Percentiles rank a stretch among this genome's conserved stretches.
phyloP scores from a whole-genome alignment of 2,888 invertebrate species.

The Smittia sp. region DNA sequence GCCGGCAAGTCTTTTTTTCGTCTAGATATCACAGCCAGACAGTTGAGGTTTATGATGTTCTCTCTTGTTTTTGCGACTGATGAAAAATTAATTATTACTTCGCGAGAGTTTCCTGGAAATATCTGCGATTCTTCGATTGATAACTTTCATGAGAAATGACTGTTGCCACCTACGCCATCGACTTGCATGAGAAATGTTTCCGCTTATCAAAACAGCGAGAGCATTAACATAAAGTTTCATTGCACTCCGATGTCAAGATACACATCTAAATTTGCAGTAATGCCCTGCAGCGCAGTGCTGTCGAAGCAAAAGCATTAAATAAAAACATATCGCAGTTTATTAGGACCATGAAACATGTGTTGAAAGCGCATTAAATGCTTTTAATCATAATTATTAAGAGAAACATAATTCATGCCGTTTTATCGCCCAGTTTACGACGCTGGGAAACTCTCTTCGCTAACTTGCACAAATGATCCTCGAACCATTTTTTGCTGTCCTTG shows the following conservation, averaged over 20 bases:
- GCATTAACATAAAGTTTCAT: slow-evolving; percentile 8
- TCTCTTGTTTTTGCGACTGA: slow-evolving; percentile 5
- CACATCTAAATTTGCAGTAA: slow-evolving; percentile 27
- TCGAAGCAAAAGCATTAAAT: slow-evolving; percentile 11
- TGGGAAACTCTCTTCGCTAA: background rate
- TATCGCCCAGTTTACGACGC: slow-evolving; percentile 6
- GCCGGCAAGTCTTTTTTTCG: background rate
- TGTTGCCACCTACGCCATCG: too few species aligned
- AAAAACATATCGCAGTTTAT: slow-evolving; percentile 39
- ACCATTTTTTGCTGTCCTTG: background rate
- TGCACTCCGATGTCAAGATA: slow-evolving; percentile 18
- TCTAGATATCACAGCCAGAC: background rate
- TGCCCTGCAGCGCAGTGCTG: background rate
- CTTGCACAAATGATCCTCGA: background rate
- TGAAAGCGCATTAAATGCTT: slow-evolving; percentile 33
- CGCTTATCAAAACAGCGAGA: too few species aligned
- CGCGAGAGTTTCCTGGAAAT: slow-evolving; percentile 18
- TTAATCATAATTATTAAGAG: slow-evolving; percentile 38
- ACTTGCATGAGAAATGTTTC: too few species aligned
- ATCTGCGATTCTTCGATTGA: background rate
- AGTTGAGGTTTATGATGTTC: background rate
- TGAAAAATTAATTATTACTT: slow-evolving; percentile 39
- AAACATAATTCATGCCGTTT: slow-evolving; percentile 28
- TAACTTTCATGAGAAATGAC: too few species aligned
- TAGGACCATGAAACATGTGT: slow-evolving; percentile 40